Evolutionary conservation across 2,113 vertebrate species (phyloP).

Genomic region (Spilogale gracilis): DNA sequence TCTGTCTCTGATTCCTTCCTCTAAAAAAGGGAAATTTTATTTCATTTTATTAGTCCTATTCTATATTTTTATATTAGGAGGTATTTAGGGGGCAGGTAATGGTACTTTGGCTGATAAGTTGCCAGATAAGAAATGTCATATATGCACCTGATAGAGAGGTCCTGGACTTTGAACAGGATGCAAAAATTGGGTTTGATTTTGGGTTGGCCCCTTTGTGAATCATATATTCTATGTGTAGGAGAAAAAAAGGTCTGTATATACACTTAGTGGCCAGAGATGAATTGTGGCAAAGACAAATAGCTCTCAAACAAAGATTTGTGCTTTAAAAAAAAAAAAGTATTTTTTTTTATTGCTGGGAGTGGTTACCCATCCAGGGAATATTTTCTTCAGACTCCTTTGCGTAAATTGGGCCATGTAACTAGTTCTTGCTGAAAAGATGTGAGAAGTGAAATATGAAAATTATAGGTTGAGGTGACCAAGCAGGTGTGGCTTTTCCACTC

Average conservation of each 20-base stretch:
- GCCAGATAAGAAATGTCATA: not conserved
- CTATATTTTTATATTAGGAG: not conserved
- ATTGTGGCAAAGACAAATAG: not conserved
- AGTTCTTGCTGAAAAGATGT: not conserved
- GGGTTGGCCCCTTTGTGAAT: not conserved
- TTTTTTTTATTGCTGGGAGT: not conserved
- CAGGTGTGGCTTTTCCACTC: not conserved
- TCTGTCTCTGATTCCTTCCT: not conserved
- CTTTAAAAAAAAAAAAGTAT: not conserved
- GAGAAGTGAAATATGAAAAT: not conserved
- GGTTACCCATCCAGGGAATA: not conserved
- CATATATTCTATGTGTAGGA: not conserved
- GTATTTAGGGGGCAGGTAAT: not conserved
- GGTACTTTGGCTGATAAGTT: not conserved
- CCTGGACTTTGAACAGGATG: not conserved
- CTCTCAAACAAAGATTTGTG: not conserved
- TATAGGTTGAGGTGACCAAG: not conserved
- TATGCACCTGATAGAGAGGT: not conserved
- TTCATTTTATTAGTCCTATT: not conserved
- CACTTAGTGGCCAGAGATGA: not conserved
- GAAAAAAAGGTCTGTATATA: fast-evolving
- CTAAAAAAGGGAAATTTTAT: not conserved
- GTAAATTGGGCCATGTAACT: not conserved
- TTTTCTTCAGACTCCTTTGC: not conserved
- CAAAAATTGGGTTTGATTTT: not conserved